Base-by-base conservation (phyloP, 2,888 invertebrate species). In the Acrobasis repandana region DNA sequence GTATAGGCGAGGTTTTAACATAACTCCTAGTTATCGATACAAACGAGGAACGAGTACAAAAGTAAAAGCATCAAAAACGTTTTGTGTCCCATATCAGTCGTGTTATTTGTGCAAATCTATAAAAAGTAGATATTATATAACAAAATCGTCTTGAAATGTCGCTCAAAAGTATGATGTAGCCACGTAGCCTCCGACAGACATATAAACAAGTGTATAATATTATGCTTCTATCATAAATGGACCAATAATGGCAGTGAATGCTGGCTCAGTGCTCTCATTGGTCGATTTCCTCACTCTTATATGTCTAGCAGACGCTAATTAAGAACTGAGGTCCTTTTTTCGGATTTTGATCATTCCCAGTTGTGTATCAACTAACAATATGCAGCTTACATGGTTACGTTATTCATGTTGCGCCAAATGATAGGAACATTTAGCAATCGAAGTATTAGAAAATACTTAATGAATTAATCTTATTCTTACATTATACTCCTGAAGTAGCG, bases 61-160 rank as follows among this genome's bases (percentile, higher is more conserved):
- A 88, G 87, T 85, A 85, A 87, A 90, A 86, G 86, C 87, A 87
- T 90, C 90, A 90, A 91, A 90, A 91, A 90, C 84, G 80, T 88
- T 83, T 86, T 91, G 91, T 90, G 91, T 91, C 91, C 91, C 91
- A 77, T 89, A 82, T 91, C 91, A 91, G 91, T 91, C 91, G 79
- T 86, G 82, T 86, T 85, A 84, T 91, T 91, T 90, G 90, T 90
- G 91, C 91, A 89, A 83, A 83, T 83, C 84, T 83, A 82, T 81
- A 84, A 87, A 86, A 79, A 83, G 83, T 80, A 73, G 70, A 75
- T 74, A 74, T 74, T 78, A 80, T 74, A 77, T 79, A 88, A 87
- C 83, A 83, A 83, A 88, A 88, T 81, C 74, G 84, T 85, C 87
- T 89, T 91, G 91, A 91, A 90, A 88, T 91, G 91, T 91, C 89